Percentiles rank a stretch among this genome's conserved stretches.
phyloP scores from a whole-genome alignment of 2,888 invertebrate genomes.

The Atrina japonica region DNA sequence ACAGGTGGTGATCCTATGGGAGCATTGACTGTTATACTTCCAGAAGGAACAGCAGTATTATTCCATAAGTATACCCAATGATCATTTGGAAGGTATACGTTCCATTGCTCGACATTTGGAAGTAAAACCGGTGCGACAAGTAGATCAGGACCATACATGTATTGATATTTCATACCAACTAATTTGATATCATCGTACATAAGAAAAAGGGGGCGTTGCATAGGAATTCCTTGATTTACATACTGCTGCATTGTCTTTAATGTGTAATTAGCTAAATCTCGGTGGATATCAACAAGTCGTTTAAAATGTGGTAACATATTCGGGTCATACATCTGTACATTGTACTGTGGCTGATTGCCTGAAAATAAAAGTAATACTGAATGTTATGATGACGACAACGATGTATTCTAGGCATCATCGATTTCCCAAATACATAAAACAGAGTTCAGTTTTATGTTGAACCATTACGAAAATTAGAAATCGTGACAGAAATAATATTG shows the following conservation, averaged over 20 bases:
- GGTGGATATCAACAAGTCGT: constrained; percentile 62
- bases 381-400: too few species aligned
- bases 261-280: constrained; percentile 68
- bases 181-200: constrained; percentile 63
- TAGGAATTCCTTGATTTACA: constrained; percentile 61
- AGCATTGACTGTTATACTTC: constrained; percentile 53
- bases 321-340: constrained; percentile 67
- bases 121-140: constrained; percentile 73
- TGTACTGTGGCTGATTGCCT: constrained; percentile 70
- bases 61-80: constrained; percentile 38
- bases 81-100: constrained; percentile 59
- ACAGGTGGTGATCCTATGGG: constrained; percentile 73
- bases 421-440: constrained; percentile 1
- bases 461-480: too few species aligned
- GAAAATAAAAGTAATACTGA: constrained; percentile 39
- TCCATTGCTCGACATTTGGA: constrained; percentile 52
- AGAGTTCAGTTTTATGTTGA: not conserved
- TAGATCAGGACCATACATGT: constrained; percentile 73
- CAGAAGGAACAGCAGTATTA: constrained; percentile 24
- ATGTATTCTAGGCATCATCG: too few species aligned
- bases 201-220: constrained; percentile 72
- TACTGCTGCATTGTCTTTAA: constrained; percentile 50
- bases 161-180: constrained; percentile 64
- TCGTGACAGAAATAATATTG: too few species aligned
- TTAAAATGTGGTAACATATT: constrained; percentile 59